Conservation (phyloP, 2,113 vertebrate species). For the Tupaia tana region DNA sequence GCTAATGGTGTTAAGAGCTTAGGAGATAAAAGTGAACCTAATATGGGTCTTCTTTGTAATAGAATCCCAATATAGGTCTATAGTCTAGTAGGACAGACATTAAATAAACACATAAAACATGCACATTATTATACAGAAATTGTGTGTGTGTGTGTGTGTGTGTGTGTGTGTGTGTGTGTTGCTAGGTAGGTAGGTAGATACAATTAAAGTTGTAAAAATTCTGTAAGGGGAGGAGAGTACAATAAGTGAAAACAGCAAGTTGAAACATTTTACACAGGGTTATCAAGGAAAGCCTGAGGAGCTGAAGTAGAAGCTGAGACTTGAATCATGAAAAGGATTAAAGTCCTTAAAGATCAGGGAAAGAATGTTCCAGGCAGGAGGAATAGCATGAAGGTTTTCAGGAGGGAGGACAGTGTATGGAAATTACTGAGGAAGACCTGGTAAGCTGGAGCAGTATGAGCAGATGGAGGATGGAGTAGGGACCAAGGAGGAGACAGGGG, state of each 20-base stretch:
- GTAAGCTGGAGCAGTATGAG: not conserved
- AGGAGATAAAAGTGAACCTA: not conserved
- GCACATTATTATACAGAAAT: not conserved
- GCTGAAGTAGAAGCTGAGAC: not conserved
- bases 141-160: not conserved
- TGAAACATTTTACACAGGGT: not conserved
- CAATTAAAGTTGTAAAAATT: not conserved
- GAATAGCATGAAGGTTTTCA: not conserved
- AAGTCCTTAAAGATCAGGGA: not conserved
- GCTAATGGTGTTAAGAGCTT: not conserved
- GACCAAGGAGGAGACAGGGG: too few relatives aligned
- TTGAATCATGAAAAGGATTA: not conserved
- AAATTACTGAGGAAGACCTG: rapidly evolving
- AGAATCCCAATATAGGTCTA: too few relatives aligned
- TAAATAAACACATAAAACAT: not conserved
- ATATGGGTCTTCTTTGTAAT: not conserved
- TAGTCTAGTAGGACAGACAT: not conserved
- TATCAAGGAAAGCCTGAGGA: not conserved
- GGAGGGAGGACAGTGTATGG: not conserved
- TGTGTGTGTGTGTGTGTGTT: not conserved
- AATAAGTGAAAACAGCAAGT: not conserved
- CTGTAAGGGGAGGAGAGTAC: not conserved
- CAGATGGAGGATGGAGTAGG: too few relatives aligned
- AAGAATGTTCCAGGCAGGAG: not conserved
- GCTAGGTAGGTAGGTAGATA: not conserved